Base-by-base conservation (phyloP, 1,140 invertebrate genomes). In the Heliconius melpomene region DNA sequence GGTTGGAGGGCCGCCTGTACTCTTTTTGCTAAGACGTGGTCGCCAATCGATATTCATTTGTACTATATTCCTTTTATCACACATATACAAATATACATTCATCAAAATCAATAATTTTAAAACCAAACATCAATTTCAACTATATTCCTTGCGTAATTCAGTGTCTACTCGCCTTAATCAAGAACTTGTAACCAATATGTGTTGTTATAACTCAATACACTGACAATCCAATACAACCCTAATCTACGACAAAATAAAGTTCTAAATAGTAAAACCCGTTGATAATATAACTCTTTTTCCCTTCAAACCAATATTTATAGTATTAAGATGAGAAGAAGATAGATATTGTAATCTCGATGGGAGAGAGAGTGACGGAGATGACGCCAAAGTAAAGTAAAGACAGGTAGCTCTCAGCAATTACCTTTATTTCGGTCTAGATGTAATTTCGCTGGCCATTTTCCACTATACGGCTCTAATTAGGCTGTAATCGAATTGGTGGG, bases 401-500 rank as follows among this genome's bases (percentile, higher is more conserved):
- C 90, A 87, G 84, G 90, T 89, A 88, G 90, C 90, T 80, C 81
- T 77, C 83, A 77, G 87, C 87, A 90, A 93, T 93, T 91, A 91
- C 86, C 79, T 86, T 89, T 84, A 91, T 91, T 90, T 86, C 77
- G 83, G 85, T 87, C 85, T 87, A 80, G 83, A 85, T 80, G 85
- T 81, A 87, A 88, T 88, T 84, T 84, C 77, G 79, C 81, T 77
- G 82, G 80, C 79, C 80, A 79, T 84, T 84, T 80, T 89, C 85
- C 86, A 85, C 86, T 83, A 83, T 85, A 85, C 77, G 83, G 54
- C 78, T 82, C 85, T 90, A 92, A 91, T 92, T 92, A 90, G 85
- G 84, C 86, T 86, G 86, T 91, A 92, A 90, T 92, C 90, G 91
- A 92, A 91, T 88, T 89, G 88, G 84, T 85, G 85, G 85, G 85